A percentile compares a stretch with the other conserved stretches of the same genome.
Conservation (phyloP, 2,113 vertebrate species). For the Glaucomys volans region DNA sequence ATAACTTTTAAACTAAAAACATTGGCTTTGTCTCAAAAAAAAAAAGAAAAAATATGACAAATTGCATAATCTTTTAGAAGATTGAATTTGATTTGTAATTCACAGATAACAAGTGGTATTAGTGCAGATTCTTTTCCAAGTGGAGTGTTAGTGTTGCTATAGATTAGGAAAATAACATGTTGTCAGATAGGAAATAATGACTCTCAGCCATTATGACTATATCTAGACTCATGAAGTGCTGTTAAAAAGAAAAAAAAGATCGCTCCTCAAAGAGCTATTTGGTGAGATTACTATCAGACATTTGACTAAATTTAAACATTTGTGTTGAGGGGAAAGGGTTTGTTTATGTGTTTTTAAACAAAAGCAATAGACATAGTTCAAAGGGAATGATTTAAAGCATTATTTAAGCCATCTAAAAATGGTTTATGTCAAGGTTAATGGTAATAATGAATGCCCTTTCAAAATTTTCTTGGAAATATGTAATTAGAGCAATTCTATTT, state of each 20-base stretch:
- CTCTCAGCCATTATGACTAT: background rate
- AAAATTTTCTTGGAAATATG: slow-evolving; percentile 40
- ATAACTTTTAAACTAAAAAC: slow-evolving; percentile 13
- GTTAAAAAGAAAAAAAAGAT: background rate
- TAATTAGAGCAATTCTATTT: background rate
- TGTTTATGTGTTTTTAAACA: slow-evolving; percentile 56
- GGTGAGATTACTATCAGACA: slow-evolving; percentile 4
- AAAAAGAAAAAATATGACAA: background rate
- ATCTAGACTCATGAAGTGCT: background rate
- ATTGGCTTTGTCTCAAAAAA: background rate
- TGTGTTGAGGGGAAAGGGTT: background rate
- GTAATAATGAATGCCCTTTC: background rate
- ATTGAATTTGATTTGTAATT: background rate
- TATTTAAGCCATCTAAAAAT: slow-evolving; percentile 48
- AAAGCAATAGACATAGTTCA: slow-evolving; percentile 16
- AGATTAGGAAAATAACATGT: background rate
- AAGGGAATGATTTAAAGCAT: slow-evolving; percentile 31
- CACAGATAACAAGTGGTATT: background rate
- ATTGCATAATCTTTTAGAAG: background rate
- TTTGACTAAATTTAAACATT: slow-evolving; percentile 36
- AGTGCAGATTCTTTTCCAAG: background rate
- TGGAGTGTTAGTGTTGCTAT: background rate
- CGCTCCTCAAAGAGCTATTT: background rate
- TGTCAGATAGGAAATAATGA: background rate
- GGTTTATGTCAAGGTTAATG: background rate